Base-by-base conservation (phyloP, 1,140 invertebrate species). In the Hyles euphorbiae region DNA sequence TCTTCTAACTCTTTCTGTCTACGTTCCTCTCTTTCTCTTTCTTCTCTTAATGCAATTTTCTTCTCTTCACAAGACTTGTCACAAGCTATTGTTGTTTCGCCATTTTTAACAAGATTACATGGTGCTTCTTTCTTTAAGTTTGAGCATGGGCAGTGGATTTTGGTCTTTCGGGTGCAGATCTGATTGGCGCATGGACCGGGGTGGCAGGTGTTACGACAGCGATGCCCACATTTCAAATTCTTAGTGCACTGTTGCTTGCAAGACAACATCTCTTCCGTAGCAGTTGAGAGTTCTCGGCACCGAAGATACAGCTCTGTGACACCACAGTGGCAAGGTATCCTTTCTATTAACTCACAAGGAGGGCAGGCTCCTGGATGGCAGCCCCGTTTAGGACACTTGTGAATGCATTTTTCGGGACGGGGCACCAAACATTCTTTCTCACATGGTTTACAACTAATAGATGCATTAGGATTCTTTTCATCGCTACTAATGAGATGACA, bases 211-310 rank as follows among this genome's bases (percentile, higher is more conserved):
- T 91, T 88, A 10, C 90, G 90, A 82, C 96, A 98, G 9, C 93
- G 91, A 88, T 97, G 96, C 1, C 93, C 93, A 76, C 94, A 95
- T 32, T 89, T 67, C 69, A 93, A 92, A 91, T 93, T 93, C 88
- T 94, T 96, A 2, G 96, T 94, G 79, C 97, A 98, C 60, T 95
- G 95, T 80, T 96, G 96, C 51, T 93, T 93, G 78, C 96, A 97
- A 59, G 92, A 93, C 34, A 93, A 89, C 64, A 94, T 78, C 63
- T 89, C 83, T 43, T 84, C 91, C 36, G 92, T 90, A 3, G 91
- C 87, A 9, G 82, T 79, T 5, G 90, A 92, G 72, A 95, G 92
- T 67, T 94, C 91, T 43, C 81, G 79, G 75, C 97, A 98, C 33
- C 92, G 87, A 46, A 96, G 89, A 64, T 95, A 95, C 9, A 95